Conservation (phyloP, 1,140 invertebrate genomes). For the Drosophila nigrodunni region DNA sequence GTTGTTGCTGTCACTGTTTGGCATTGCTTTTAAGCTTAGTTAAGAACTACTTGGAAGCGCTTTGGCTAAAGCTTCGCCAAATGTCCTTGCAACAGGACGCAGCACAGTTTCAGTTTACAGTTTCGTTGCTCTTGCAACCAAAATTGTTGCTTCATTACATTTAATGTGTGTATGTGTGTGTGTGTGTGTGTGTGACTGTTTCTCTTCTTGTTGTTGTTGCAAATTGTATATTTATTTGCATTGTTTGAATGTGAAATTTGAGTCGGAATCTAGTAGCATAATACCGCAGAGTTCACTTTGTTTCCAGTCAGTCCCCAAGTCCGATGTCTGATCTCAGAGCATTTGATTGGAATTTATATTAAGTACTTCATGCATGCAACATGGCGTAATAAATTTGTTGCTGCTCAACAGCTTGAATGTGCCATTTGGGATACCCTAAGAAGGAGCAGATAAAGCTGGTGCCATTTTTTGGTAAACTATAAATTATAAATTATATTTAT, state of each 20-base stretch:
- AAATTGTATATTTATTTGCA: slow-evolving; percentile 76
- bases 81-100: slow-evolving; percentile 44
- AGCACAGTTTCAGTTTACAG: slow-evolving; percentile 1
- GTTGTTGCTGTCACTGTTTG: slow-evolving; percentile 38
- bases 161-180: slow-evolving; percentile 48
- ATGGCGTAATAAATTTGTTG: slow-evolving; percentile 59
- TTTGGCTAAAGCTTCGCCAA: slow-evolving; percentile 65
- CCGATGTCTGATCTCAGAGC: background rate
- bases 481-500: background rate
- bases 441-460: background rate
- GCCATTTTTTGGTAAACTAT: background rate
- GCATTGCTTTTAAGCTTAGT: slow-evolving; percentile 75
- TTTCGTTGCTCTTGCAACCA: slow-evolving; percentile 11
- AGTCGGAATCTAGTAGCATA: slow-evolving; percentile 53
- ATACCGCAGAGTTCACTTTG: slow-evolving; percentile 29
- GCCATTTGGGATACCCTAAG: slow-evolving; percentile 21
- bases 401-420: slow-evolving; percentile 34
- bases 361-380: slow-evolving; percentile 47
- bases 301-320: slow-evolving; percentile 1
- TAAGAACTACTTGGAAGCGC: slow-evolving; percentile 74
- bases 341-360: slow-evolving; percentile 50
- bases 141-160: slow-evolving; percentile 72
- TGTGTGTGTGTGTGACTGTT: background rate
- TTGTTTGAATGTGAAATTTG: slow-evolving; percentile 33
- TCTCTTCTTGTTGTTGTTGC: slow-evolving; percentile 37